phyloP scores from a whole-genome alignment of 2,797 vertebrate genomes.

The Cryptoprocta ferox region DNA sequence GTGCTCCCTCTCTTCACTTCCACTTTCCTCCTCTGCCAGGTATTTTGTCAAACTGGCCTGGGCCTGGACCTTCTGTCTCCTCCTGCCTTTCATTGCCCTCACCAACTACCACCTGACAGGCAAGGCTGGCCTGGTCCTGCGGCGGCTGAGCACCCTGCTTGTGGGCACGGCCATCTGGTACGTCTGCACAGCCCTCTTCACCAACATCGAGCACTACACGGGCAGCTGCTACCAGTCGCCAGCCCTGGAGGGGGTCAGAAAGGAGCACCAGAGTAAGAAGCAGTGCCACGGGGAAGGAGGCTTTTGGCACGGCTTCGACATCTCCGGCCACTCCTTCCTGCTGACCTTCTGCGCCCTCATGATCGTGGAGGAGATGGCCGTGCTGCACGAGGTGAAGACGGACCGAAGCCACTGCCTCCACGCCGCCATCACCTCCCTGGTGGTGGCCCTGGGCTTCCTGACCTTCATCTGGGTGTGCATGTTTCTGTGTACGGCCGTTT shows the following conservation, averaged over 20 bases:
- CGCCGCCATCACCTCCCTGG: slow-evolving; percentile 86
- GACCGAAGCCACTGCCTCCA: slow-evolving; percentile 78
- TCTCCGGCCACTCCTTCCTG: slow-evolving; percentile 97
- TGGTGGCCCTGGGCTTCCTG: slow-evolving; percentile 91
- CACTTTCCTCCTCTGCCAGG: slow-evolving; percentile 85
- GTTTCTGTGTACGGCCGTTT: slow-evolving; percentile 95
- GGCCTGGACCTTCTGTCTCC: slow-evolving; percentile 95
- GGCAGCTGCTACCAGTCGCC: slow-evolving; percentile 89
- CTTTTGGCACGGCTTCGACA: slow-evolving; percentile 94
- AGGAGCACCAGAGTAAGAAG: slow-evolving; percentile 85
- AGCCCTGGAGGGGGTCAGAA: not conserved
- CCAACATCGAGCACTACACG: slow-evolving; percentile 91
- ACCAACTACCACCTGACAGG: slow-evolving; percentile 88
- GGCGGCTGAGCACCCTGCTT: slow-evolving; percentile 88
- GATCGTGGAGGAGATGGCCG: slow-evolving; percentile 93
- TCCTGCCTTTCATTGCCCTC: slow-evolving; percentile 93
- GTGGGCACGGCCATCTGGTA: slow-evolving; percentile 95
- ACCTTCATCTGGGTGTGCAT: slow-evolving; percentile 93
- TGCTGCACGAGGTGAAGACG: slow-evolving; percentile 87
- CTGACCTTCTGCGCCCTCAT: slow-evolving; percentile 93
- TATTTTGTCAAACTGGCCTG: slow-evolving; percentile 98
- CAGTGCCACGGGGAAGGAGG: slow-evolving; percentile 89
- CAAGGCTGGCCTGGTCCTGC: slow-evolving; percentile 83
- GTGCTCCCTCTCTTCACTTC: not conserved
- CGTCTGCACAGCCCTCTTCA: slow-evolving; percentile 90